Conservation (phyloP, 1,140 invertebrate species). For the Trachelipus rathkii region DNA sequence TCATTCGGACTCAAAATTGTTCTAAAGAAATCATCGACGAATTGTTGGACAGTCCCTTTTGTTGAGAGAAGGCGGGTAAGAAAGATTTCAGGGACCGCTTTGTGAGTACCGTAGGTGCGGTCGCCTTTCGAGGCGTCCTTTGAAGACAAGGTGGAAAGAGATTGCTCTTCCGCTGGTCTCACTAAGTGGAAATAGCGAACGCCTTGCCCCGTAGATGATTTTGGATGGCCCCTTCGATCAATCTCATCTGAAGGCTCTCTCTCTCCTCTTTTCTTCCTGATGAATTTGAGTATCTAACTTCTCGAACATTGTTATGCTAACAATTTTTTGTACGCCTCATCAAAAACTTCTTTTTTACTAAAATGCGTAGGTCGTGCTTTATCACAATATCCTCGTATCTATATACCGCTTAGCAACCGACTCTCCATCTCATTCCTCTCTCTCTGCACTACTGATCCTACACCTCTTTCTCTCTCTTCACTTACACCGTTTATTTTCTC, state of each 20-base stretch:
- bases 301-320: no score
- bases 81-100: conserved; percentile 93
- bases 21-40: conserved; percentile 89
- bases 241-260: conserved; percentile 36
- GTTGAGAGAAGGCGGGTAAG: conserved; percentile 85
- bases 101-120: conserved; percentile 68
- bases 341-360: no score
- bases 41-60: conserved; percentile 93
- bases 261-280: no score
- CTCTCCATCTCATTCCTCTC: no score
- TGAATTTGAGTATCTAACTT: no score
- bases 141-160: not conserved
- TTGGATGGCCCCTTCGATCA: conserved; percentile 50
- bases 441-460: no score
- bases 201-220: conserved; percentile 53
- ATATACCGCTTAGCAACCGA: no score
- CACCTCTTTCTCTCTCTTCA: no score
- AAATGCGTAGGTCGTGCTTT: no score
- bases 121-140: not conserved
- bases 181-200: conserved; percentile 75
- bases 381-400: no score
- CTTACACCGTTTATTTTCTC: no score
- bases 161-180: conserved; percentile 68
- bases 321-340: no score
- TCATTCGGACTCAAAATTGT: conserved; percentile 85